Conservation (phyloP, 1,140 invertebrate species). For the Chelonus insularis region DNA sequence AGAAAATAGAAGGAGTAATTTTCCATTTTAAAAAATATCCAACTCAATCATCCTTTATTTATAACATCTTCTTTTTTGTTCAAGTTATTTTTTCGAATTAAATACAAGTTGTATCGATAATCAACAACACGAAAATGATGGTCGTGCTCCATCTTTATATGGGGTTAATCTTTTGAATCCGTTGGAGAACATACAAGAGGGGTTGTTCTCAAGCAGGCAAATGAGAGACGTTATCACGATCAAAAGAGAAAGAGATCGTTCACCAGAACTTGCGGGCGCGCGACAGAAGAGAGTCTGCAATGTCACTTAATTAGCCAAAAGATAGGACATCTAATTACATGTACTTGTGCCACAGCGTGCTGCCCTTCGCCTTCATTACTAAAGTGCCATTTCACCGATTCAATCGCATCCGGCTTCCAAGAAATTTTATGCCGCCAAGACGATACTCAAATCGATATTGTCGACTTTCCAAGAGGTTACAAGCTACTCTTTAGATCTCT, state of each 20-base stretch:
- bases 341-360: slow-evolving; percentile 17
- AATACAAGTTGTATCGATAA: no score
- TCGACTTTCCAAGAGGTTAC: no score
- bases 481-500: no score
- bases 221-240: slow-evolving; percentile 12
- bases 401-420: slow-evolving; percentile 15
- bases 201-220: slow-evolving; percentile 8
- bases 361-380: slow-evolving; percentile 15
- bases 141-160: background rate
- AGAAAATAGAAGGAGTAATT: no score
- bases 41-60: no score
- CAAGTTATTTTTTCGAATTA: no score
- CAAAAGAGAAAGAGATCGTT: background rate
- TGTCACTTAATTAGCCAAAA: slow-evolving; percentile 22
- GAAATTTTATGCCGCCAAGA: slow-evolving; percentile 9
- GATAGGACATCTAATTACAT: slow-evolving; percentile 22
- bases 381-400: slow-evolving; percentile 21
- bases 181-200: background rate
- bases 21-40: no score
- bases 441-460: no score
- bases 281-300: slow-evolving; percentile 2
- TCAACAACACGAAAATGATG: slow-evolving; percentile 2
- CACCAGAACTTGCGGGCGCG: slow-evolving; percentile 7
- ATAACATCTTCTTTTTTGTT: no score
- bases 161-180: slow-evolving; percentile 5